Conservation (phyloP, 1,140 invertebrate species). For the Lycorma delicatula region DNA sequence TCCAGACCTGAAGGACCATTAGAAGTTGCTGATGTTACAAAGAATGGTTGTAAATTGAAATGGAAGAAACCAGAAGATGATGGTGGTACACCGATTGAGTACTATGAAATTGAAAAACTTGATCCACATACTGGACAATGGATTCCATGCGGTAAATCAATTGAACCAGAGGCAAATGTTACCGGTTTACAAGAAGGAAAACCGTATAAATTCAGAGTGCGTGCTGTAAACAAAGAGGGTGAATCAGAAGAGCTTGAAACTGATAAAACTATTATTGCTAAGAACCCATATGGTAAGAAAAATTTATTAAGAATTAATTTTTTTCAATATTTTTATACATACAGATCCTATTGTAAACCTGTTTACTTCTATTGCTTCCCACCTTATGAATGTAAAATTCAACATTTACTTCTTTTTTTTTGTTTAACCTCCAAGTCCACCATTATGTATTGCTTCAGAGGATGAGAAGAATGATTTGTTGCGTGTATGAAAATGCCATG, state of each 20-base stretch:
- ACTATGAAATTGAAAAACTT: conserved; percentile 96
- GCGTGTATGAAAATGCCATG: no score
- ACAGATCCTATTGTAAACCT: no score
- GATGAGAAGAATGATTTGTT: no score
- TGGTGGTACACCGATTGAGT: conserved; percentile 83
- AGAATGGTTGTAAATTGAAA: conserved; percentile 86
- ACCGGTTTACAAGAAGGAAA: conserved; percentile 87
- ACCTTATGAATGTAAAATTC: no score
- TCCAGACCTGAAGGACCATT: conserved; percentile 76
- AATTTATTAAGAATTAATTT: no score
- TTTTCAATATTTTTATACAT: no score
- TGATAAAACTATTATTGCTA: conserved; percentile 89
- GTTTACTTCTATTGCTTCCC: no score
- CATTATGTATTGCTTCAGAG: no score
- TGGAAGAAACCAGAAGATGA: conserved; percentile 93
- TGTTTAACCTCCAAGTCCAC: no score
- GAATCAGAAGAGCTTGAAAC: conserved; percentile 93
- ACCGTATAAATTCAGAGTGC: conserved; percentile 97
- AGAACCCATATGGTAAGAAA: conserved; percentile 95
- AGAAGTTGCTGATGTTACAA: conserved; percentile 81
- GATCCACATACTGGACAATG: conserved; percentile 88
- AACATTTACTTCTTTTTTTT: no score
- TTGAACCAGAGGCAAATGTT: conserved; percentile 71
- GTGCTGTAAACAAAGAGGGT: conserved; percentile 97
- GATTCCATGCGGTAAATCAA: conserved; percentile 76